phyloP scores from a whole-genome alignment of 2,113 vertebrate genomes.

The Psilopsiagon aymara region DNA sequence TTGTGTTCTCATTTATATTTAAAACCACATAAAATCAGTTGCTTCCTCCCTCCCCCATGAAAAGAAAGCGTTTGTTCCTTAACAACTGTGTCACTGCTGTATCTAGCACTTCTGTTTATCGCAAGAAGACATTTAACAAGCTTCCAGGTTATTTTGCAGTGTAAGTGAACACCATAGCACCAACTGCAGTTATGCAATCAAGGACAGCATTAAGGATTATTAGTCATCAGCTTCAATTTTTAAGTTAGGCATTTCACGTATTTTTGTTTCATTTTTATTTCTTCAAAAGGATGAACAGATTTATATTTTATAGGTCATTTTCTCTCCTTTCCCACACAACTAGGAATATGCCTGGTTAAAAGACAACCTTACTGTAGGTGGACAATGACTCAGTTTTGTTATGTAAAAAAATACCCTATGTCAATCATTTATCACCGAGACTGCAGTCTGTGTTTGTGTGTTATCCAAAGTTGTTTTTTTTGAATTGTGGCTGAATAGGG shows the following conservation, averaged over 20 bases:
- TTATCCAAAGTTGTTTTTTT: neutral
- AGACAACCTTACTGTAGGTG: neutral
- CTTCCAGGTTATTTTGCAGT: neutral
- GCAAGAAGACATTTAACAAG: neutral
- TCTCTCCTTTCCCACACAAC: neutral
- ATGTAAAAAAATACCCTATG: neutral
- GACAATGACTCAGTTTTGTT: neutral
- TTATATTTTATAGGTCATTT: neutral
- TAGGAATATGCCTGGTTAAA: neutral
- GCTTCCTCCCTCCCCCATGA: accelerated
- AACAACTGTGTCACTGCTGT: neutral
- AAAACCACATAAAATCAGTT: neutral
- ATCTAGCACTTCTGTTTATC: neutral
- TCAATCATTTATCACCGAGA: neutral
- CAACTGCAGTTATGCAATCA: neutral
- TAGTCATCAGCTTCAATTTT: neutral
- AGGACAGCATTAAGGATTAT: neutral
- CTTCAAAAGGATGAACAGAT: neutral
- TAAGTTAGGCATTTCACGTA: neutral
- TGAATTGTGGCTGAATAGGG: neutral
- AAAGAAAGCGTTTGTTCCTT: neutral
- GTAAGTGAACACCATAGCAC: neutral
- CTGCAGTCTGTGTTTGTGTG: neutral
- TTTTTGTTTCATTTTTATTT: neutral
- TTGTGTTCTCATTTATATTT: neutral